phyloP scores from a whole-genome alignment of 2,888 invertebrate species.

The Idaea dimidiata region DNA sequence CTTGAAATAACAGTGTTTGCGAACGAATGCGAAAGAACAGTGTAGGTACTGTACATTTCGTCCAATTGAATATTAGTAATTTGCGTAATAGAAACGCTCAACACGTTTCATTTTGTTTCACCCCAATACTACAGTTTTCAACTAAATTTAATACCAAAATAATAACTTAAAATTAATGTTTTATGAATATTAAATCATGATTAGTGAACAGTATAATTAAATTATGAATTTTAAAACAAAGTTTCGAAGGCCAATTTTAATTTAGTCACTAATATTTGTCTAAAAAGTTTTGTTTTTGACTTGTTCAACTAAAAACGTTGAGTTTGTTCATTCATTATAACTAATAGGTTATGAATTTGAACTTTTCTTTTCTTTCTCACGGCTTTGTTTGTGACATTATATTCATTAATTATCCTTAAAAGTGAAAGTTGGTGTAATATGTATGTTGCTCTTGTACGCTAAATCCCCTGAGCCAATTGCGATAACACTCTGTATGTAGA shows the following conservation, averaged over 20 bases:
- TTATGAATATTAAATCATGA: neutral
- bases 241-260: neutral
- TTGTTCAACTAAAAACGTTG: neutral
- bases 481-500: too few relatives aligned
- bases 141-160: neutral
- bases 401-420: neutral
- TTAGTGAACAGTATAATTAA: neutral
- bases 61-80: too few relatives aligned
- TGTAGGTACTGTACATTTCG: too few relatives aligned
- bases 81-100: too few relatives aligned
- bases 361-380: neutral
- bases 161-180: neutral
- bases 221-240: neutral
- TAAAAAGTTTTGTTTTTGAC: neutral
- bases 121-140: neutral
- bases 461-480: too few relatives aligned
- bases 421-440: too few relatives aligned
- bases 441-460: too few relatives aligned
- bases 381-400: neutral
- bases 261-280: neutral
- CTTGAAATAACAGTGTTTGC: too few relatives aligned
- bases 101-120: too few relatives aligned
- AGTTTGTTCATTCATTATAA: neutral
- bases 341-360: neutral
- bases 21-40: too few relatives aligned